Base-by-base conservation (phyloP, 2,797 vertebrate species). In the Lacerta viridis region DNA sequence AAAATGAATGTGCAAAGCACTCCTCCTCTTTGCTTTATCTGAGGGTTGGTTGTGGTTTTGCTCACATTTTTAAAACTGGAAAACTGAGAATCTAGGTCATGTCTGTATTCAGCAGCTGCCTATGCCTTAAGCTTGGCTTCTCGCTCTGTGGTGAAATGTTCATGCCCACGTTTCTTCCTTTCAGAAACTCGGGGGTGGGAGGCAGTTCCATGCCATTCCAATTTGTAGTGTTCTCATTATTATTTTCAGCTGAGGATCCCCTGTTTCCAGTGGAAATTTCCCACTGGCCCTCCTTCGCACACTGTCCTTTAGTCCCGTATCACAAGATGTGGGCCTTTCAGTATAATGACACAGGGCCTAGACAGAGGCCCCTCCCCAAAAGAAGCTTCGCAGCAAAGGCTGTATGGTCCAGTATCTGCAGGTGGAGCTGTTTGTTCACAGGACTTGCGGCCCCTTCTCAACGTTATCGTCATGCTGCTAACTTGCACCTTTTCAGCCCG, bases 61-160 rank as follows among this genome's bases (percentile, higher is more conserved):
- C 89, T 91, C 90, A 80, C 10, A 0, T 15, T 68, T 55, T 55
- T 79, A 41, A 69, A 86, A 27, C 11, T 43, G 55, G 23, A 71
- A 80, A 79, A 78, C 25, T 3, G 43, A 50, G n/a, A 66, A 95
- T 92, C 89, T 95, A 89, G 94, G 95, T 94, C 95, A 95, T 55
- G 76, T 89, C 88, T 83, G 88, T 87, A 92, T 96, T 95, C 66
- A 29, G 88, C 90, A 89, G 86, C 83, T 85, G 85, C 4, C 0
- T 75, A n/a, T 92, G 85, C 92, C 93, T 91, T 87, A 93, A 92
- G 89, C 89, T 89, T 92, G 27, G 90, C 94, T 93, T 93, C 82
- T 91, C 89, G 93, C 88, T 88, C 43, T 85, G 25, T 17, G 0
- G 83, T 90, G 84, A 79, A 86, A 68, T 55, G 66, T 77, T 78